phyloP scores from a whole-genome alignment of 2,797 vertebrate species.

The Sebastiscus tertius region DNA sequence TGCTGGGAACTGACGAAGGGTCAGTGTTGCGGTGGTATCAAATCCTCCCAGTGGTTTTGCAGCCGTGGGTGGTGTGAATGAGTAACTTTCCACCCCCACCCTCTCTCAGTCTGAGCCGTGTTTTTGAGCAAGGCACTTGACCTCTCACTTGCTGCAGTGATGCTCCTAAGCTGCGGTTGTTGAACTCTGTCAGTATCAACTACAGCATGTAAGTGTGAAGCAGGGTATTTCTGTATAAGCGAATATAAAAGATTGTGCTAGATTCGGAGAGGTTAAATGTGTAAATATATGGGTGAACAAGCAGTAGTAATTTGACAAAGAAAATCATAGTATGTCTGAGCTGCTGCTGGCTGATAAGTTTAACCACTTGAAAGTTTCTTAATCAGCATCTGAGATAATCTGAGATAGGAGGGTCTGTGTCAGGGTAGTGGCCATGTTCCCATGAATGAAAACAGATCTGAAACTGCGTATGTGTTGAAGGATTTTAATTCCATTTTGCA shows the following conservation, averaged over 20 bases:
- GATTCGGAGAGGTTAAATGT: not conserved
- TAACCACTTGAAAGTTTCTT: not conserved
- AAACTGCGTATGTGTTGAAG: not conserved
- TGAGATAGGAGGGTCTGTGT: not conserved
- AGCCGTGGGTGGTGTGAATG: conserved; percentile 16
- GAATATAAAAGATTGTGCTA: not conserved
- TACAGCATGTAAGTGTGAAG: not conserved
- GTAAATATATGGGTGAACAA: not conserved
- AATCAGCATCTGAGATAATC: not conserved
- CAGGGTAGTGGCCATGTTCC: not conserved
- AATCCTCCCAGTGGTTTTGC: conserved; percentile 19
- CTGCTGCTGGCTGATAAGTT: not conserved
- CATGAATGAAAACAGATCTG: not conserved
- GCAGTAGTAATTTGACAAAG: not conserved
- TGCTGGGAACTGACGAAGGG: not conserved
- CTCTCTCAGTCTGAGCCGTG: not conserved
- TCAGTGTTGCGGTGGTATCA: conserved; percentile 1
- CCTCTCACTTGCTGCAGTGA: not conserved
- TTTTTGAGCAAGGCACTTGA: not conserved
- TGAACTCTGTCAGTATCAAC: not conserved
- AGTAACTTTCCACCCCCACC: conserved; percentile 8
- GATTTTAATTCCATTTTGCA: not conserved
- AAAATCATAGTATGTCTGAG: not conserved
- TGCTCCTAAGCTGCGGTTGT: not conserved
- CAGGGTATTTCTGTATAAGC: not conserved